A percentile compares a stretch with the other conserved stretches of the same genome.
These are phyloP conservation scores for Sebastes variabilis DNA, from an alignment of 2,797 vertebrate species.

Conservation along the genomic window DNA sequence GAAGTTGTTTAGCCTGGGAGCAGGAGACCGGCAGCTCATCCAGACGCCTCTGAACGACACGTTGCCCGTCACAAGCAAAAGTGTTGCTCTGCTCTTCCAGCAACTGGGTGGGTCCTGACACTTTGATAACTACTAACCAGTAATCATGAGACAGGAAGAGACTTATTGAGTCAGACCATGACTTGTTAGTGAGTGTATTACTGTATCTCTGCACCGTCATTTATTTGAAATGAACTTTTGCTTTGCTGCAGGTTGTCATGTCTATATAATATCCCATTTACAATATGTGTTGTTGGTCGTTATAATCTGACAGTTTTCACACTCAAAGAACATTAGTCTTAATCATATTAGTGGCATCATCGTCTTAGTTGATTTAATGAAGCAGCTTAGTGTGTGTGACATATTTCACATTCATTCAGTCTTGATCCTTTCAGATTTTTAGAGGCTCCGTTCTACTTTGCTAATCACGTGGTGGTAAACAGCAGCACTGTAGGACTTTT, in stretches of 20 bases:
- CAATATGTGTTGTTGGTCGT: background rate
- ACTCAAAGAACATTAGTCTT: slow-evolving; percentile 14
- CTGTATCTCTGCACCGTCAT: background rate
- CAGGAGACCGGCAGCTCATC: slow-evolving; percentile 95
- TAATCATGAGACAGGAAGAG: slow-evolving; percentile 1
- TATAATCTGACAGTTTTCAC: background rate
- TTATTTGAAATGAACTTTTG: slow-evolving; percentile 6
- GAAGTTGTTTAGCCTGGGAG: slow-evolving; percentile 98
- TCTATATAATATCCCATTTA: background rate
- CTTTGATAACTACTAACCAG: slow-evolving; percentile 15
- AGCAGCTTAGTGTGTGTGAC: slow-evolving; percentile 35
- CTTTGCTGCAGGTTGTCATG: slow-evolving; percentile 5
- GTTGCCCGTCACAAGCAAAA: slow-evolving; percentile 93
- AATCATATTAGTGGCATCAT: slow-evolving; percentile 13
- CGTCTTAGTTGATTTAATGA: slow-evolving; percentile 6
- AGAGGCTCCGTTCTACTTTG: slow-evolving; percentile 25
- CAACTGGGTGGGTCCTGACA: slow-evolving; percentile 89
- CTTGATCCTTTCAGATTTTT: slow-evolving; percentile 29
- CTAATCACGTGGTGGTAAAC: slow-evolving; percentile 35
- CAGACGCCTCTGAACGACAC: slow-evolving; percentile 94
- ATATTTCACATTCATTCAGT: slow-evolving; percentile 34
- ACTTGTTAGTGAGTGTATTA: slow-evolving; percentile 13
- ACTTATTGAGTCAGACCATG: slow-evolving; percentile 10
- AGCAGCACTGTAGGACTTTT: slow-evolving; percentile 12
- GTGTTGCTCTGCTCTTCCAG: slow-evolving; percentile 96